Percentiles rank a stretch among this genome's conserved stretches.
Conservation (phyloP, 2,797 vertebrate species). For the Sebastes goodei region DNA sequence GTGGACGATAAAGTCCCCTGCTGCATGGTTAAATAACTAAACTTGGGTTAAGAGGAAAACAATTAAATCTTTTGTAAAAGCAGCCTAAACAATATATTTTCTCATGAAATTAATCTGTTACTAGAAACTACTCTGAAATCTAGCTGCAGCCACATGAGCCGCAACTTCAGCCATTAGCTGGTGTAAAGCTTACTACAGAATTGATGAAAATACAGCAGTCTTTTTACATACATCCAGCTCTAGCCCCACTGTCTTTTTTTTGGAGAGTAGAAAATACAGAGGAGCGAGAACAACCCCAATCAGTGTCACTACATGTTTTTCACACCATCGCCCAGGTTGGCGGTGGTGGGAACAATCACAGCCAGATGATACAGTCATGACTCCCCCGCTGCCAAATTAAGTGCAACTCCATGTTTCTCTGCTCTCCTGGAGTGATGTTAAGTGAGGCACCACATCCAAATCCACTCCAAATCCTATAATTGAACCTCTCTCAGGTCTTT, state of each 20-base stretch:
- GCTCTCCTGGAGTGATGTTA: constrained; percentile 32
- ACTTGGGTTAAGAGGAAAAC: no score
- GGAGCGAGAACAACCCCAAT: constrained; percentile 15
- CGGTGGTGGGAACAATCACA: constrained; percentile 38
- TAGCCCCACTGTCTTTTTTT: background rate
- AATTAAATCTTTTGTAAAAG: no score
- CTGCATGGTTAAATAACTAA: no score
- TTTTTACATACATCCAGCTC: background rate
- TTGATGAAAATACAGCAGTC: background rate
- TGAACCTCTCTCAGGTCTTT: constrained; percentile 40
- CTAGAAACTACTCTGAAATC: background rate
- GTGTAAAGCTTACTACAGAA: background rate
- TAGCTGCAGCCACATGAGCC: background rate
- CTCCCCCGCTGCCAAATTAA: constrained; percentile 45
- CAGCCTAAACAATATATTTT: background rate
- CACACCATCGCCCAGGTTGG: constrained; percentile 32
- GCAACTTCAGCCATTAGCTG: background rate
- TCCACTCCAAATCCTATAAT: constrained; percentile 56
- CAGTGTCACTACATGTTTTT: constrained; percentile 33
- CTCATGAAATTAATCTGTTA: background rate
- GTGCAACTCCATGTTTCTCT: constrained; percentile 43
- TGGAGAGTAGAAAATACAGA: background rate
- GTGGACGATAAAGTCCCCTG: no score
- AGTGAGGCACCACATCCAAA: constrained; percentile 34
- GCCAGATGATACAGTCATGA: constrained; percentile 27